These are phyloP conservation scores for Donacobius atricapilla DNA, from an alignment of 2,113 vertebrate genomes.

Conservation along the genomic window DNA sequence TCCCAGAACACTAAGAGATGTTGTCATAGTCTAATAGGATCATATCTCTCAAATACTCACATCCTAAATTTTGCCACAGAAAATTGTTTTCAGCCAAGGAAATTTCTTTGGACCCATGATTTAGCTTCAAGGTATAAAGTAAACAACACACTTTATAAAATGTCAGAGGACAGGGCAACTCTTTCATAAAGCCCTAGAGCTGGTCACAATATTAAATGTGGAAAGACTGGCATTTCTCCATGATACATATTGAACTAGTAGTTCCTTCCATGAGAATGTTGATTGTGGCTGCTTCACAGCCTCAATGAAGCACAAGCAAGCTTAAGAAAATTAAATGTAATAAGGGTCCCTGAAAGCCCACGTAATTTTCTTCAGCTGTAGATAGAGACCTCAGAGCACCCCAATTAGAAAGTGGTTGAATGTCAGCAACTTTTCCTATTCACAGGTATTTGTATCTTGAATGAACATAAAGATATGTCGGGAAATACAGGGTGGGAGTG, in stretches of 20 bases:
- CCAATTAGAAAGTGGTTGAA: neutral
- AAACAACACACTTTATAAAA: neutral
- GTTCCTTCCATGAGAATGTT: neutral
- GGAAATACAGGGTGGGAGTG: neutral
- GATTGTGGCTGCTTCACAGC: neutral
- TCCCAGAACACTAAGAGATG: neutral
- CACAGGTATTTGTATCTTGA: neutral
- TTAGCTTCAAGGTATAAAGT: neutral
- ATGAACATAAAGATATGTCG: neutral
- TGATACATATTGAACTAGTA: neutral
- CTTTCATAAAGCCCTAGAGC: neutral
- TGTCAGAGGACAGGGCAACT: neutral
- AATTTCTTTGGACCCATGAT: neutral
- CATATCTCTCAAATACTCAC: neutral
- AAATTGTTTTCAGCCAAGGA: neutral
- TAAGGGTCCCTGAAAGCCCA: neutral
- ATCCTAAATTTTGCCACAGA: neutral
- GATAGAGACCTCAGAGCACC: neutral
- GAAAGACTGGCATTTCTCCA: neutral
- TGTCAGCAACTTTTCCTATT: neutral
- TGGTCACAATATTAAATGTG: neutral
- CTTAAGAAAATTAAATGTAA: neutral
- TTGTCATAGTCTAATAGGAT: neutral
- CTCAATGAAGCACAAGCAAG: neutral
- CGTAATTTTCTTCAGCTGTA: neutral